phyloP scores from a whole-genome alignment of 2,113 vertebrate species.

The Erpornis zantholeuca region DNA sequence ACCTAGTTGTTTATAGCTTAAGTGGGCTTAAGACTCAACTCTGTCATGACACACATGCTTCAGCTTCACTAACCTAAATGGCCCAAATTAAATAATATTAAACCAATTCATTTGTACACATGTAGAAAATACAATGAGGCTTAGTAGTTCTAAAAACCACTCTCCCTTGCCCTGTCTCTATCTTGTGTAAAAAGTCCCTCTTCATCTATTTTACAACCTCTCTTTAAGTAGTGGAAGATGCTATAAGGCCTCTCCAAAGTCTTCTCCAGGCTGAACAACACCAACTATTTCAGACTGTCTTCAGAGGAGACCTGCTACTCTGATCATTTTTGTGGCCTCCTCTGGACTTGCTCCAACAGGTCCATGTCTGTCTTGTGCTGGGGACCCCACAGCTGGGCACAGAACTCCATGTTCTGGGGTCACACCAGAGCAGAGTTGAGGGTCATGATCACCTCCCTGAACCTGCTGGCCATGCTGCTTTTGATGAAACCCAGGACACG shows the following conservation, averaged over 20 bases:
- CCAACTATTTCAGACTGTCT: background rate
- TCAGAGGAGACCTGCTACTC: background rate
- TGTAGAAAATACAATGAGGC: background rate
- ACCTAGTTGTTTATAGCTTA: background rate
- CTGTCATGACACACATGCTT: background rate
- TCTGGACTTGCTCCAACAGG: background rate
- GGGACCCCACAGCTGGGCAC: background rate
- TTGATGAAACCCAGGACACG: background rate
- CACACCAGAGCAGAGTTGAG: background rate
- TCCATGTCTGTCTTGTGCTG: background rate
- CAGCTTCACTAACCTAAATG: background rate
- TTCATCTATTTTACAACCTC: background rate
- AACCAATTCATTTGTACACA: background rate
- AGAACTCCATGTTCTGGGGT: background rate
- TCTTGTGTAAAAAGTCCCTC: background rate
- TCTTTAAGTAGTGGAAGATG: background rate
- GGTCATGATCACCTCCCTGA: background rate
- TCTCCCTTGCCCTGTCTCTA: background rate
- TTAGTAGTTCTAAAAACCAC: background rate
- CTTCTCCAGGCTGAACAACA: background rate
- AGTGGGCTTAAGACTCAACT: background rate
- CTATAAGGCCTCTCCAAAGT: background rate
- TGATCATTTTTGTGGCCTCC: background rate
- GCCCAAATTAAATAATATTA: background rate
- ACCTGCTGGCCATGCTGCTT: fast-evolving